phyloP scores from a whole-genome alignment of 2,797 vertebrate genomes.

The Myoxocephalus aenaeus region DNA sequence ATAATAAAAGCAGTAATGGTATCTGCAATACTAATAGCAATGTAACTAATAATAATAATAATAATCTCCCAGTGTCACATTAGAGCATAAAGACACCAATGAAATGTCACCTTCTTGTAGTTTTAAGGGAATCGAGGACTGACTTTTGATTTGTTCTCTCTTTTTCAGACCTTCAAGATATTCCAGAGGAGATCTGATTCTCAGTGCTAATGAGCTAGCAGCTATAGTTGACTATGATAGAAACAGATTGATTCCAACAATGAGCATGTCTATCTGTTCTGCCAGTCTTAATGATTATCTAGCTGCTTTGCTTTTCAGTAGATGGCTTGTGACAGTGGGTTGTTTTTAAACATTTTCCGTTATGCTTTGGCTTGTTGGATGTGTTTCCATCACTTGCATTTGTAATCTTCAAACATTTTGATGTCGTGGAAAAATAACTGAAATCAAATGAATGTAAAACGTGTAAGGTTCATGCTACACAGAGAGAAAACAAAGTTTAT shows the following conservation, averaged over 20 bases:
- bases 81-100: background rate
- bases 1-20: no score
- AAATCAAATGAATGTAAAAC: background rate
- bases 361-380: slow-evolving; percentile 24
- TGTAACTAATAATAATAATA: no score
- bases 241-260: slow-evolving; percentile 3
- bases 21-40: no score
- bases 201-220: slow-evolving; percentile 34
- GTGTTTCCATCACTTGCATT: slow-evolving; percentile 17
- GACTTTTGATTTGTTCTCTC: slow-evolving; percentile 43
- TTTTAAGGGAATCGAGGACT: background rate
- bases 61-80: background rate
- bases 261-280: slow-evolving; percentile 8
- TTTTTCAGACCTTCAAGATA: slow-evolving; percentile 90
- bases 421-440: background rate
- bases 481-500: background rate
- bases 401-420: background rate
- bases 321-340: slow-evolving; percentile 49
- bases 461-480: background rate
- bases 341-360: slow-evolving; percentile 19
- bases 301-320: slow-evolving; percentile 53
- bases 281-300: slow-evolving; percentile 48
- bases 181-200: slow-evolving; percentile 87
- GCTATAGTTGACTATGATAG: slow-evolving; percentile 2
- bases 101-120: background rate